Percentiles rank a stretch among this genome's conserved stretches.
Evolutionary conservation across 2,797 vertebrate species (phyloP).

Genomic region (Knipowitschia caucasica): DNA sequence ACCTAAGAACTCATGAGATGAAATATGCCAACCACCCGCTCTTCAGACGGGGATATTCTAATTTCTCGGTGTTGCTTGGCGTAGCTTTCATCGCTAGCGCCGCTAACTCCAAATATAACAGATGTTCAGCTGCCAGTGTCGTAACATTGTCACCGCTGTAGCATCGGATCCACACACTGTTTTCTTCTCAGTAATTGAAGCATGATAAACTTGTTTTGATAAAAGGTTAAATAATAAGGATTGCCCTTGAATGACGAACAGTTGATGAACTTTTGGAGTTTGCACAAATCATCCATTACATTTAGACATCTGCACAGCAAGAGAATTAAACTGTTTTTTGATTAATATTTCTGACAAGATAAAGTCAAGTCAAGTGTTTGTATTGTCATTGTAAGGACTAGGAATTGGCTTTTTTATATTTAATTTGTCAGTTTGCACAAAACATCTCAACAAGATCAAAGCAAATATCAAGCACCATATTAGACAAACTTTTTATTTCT

Average conservation of each 20-base stretch:
- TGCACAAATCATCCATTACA: no score
- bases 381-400: no score
- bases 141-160: conserved; percentile 1
- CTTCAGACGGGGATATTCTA: not conserved
- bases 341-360: no score
- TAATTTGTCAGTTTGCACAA: no score
- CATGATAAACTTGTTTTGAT: conserved; percentile 7
- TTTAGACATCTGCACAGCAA: no score
- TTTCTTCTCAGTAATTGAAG: conserved; percentile 4
- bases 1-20: conserved; percentile 5
- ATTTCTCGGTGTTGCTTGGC: conserved; percentile 1
- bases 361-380: no score
- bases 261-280: no score
- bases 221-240: not conserved
- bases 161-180: not conserved
- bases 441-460: no score
- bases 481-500: no score
- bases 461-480: no score
- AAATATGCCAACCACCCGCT: not conserved
- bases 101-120: conserved; percentile 1
- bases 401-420: no score
- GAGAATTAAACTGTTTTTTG: no score
- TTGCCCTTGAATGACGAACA: conserved; percentile 1
- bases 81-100: conserved; percentile 5
- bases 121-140: conserved; percentile 15